Evolutionary conservation across 2,797 vertebrate genomes (phyloP).

Genomic region (Melanotaenia boesemani): DNA sequence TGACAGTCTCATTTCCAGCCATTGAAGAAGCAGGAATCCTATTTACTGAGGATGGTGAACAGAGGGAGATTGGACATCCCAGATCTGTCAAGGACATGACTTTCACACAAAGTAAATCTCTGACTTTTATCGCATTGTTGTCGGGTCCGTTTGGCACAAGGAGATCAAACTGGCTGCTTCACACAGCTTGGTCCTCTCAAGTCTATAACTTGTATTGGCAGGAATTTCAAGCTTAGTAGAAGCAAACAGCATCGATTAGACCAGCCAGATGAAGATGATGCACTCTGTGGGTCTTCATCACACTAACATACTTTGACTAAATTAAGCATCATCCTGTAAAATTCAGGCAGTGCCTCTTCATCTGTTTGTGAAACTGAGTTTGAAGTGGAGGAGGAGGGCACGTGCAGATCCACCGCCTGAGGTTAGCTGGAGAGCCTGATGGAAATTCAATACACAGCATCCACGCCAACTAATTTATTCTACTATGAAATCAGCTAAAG

Average conservation of each 20-base stretch:
- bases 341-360: background rate
- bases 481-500: conserved; percentile 43
- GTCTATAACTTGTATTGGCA: conserved; percentile 34
- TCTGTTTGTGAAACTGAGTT: background rate
- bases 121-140: conserved; percentile 70
- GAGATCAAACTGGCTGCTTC: conserved; percentile 37
- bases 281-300: conserved; percentile 2
- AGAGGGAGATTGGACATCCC: conserved; percentile 63
- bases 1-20: conserved; percentile 71
- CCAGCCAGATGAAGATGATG: background rate
- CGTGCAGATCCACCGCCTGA: conserved; percentile 57
- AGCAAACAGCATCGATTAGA: conserved; percentile 13
- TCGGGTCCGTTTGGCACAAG: conserved; percentile 47
- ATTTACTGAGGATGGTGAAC: conserved; percentile 65
- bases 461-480: conserved; percentile 60
- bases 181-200: conserved; percentile 38
- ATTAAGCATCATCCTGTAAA: conserved; percentile 10
- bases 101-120: conserved; percentile 51
- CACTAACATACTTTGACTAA: no score
- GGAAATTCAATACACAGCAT: conserved; percentile 74
- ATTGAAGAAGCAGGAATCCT: conserved; percentile 46
- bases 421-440: conserved; percentile 61
- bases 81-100: conserved; percentile 68
- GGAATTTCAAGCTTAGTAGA: background rate
- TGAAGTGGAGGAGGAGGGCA: no score